Conservation (phyloP, 2,113 vertebrate genomes). For the Piaya cayana region DNA sequence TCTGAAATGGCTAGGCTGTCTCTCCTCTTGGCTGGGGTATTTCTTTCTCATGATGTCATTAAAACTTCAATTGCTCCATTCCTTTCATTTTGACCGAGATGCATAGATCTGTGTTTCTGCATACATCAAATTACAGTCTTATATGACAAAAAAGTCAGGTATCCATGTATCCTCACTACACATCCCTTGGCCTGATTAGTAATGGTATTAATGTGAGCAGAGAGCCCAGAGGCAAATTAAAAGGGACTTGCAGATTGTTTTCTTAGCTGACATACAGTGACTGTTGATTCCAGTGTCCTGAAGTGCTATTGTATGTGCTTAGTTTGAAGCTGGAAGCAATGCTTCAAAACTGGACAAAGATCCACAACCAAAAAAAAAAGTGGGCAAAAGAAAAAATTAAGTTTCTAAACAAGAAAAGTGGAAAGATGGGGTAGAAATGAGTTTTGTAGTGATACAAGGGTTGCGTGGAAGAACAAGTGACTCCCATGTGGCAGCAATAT, state of each 20-base stretch:
- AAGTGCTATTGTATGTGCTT: background rate
- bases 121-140: conserved; percentile 41
- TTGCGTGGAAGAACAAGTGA: background rate
- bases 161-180: background rate
- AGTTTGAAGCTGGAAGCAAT: background rate
- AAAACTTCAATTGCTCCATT: conserved; percentile 39
- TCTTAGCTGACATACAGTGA: background rate
- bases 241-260: background rate
- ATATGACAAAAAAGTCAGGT: conserved; percentile 1
- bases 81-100: conserved; percentile 34
- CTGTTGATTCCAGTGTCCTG: background rate
- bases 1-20: conserved; percentile 7
- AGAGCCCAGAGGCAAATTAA: background rate
- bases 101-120: background rate
- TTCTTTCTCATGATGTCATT: conserved; percentile 56
- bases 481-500: background rate
- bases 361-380: background rate
- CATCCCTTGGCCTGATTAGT: conserved; percentile 2
- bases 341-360: background rate
- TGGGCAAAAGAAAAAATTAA: background rate
- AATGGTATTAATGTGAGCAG: conserved; percentile 2
- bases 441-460: background rate
- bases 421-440: background rate
- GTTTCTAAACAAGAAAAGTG: background rate
- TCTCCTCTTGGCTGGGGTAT: conserved; percentile 28